A percentile compares a stretch with the other conserved stretches of the same genome.
Conservation (phyloP, 2,113 vertebrate genomes). For the Phocoena phocoena region DNA sequence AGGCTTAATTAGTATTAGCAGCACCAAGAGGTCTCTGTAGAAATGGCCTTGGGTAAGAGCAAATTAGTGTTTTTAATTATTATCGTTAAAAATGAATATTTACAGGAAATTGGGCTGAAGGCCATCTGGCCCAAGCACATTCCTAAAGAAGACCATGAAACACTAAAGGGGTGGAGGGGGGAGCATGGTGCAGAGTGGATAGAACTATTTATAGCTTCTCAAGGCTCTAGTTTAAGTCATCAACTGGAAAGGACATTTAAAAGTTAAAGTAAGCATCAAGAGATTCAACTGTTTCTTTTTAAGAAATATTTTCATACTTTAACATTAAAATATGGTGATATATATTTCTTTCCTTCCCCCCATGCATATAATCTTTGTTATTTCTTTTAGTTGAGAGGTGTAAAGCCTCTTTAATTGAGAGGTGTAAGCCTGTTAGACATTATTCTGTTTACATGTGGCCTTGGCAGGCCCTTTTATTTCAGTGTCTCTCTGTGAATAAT, state of each 20-base stretch:
- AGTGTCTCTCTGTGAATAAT: background rate
- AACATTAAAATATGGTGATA: background rate
- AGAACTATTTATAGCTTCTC: conserved; percentile 42
- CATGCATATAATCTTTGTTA: background rate
- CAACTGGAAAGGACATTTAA: conserved; percentile 47
- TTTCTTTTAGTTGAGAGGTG: background rate
- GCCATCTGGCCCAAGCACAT: conserved; percentile 53
- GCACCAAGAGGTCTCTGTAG: conserved; percentile 35
- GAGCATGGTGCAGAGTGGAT: background rate
- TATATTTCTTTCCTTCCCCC: background rate
- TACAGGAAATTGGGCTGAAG: conserved; percentile 64
- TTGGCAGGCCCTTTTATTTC: background rate
- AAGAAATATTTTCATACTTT: background rate
- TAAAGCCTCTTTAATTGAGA: background rate
- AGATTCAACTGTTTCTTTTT: background rate
- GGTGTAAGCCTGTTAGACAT: background rate
- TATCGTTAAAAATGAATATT: conserved; percentile 72
- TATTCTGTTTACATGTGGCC: background rate
- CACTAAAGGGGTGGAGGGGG: background rate
- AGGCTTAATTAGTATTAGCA: conserved; percentile 66
- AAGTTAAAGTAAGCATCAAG: conserved; percentile 13
- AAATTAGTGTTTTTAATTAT: conserved; percentile 74
- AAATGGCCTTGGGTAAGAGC: conserved; percentile 45
- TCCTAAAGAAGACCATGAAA: conserved; percentile 1
- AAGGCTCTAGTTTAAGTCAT: background rate